Conservation (phyloP, 2,888 invertebrate species). For the Oscheius sp. region DNA sequence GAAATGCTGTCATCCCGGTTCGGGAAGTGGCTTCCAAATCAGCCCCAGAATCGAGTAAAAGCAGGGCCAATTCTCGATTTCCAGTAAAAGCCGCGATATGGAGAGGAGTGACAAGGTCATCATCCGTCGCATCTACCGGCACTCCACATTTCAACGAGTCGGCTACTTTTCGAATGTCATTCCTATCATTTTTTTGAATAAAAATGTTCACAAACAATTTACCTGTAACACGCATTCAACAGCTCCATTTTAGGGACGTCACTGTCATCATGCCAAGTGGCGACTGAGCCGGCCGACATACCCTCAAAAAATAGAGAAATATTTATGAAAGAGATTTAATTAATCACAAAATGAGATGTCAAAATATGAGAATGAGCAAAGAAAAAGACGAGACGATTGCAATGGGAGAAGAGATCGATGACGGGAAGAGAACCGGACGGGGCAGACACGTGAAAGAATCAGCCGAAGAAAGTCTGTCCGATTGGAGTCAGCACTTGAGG, state of each 20-base stretch:
- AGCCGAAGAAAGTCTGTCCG: slow-evolving; percentile 37
- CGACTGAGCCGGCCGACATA: slow-evolving; percentile 47
- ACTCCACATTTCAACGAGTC: slow-evolving; percentile 42
- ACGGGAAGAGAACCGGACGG: slow-evolving; percentile 28
- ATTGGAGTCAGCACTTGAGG: slow-evolving; percentile 40
- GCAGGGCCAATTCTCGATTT: slow-evolving; percentile 52
- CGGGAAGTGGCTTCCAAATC: slow-evolving; percentile 61
- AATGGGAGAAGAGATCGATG: slow-evolving; percentile 27
- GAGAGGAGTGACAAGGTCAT: slow-evolving; percentile 67
- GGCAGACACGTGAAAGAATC: slow-evolving; percentile 23
- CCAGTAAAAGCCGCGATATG: slow-evolving; percentile 69
- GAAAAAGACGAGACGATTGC: slow-evolving; percentile 11
- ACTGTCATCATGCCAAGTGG: slow-evolving; percentile 54
- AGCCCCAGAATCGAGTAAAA: slow-evolving; percentile 61
- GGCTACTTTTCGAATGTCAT: slow-evolving; percentile 35
- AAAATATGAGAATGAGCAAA: background rate
- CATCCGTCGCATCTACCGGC: slow-evolving; percentile 63
- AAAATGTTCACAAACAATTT: background rate
- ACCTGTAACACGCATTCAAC: slow-evolving; percentile 40
- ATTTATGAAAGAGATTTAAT: background rate
- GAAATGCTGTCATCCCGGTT: slow-evolving; percentile 66
- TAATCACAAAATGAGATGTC: slow-evolving; percentile 17
- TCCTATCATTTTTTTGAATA: slow-evolving; percentile 1
- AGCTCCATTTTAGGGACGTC: slow-evolving; percentile 57
- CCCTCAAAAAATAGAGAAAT: too few relatives aligned